Conservation (phyloP, 2,113 vertebrate species). For the Siniperca chuatsi region DNA sequence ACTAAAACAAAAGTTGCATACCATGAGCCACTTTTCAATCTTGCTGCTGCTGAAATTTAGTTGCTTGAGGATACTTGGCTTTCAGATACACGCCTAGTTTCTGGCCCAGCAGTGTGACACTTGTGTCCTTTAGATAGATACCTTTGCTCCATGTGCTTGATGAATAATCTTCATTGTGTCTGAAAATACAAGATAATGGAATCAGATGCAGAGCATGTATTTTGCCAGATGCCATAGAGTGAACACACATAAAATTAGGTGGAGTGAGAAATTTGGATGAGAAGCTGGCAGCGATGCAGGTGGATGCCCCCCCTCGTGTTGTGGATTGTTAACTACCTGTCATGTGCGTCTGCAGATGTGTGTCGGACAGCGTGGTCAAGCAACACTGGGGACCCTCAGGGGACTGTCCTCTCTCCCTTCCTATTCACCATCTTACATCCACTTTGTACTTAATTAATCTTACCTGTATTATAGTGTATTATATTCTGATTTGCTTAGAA, state of each 20-base stretch:
- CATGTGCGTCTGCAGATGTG: no score
- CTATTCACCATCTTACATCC: no score
- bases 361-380: no score
- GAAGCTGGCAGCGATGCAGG: no score
- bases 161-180: conserved; percentile 97
- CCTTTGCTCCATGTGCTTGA: conserved; percentile 95
- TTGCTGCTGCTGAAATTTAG: not conserved
- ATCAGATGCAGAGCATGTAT: not conserved
- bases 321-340: no score
- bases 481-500: no score
- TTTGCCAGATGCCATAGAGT: not conserved
- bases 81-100: not conserved
- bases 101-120: not conserved
- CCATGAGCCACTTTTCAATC: not conserved
- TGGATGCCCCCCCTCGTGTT: no score
- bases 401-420: no score
- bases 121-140: conserved; percentile 58
- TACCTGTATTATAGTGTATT: no score
- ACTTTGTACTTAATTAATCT: no score
- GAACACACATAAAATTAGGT: not conserved
- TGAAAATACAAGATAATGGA: conserved; percentile 76
- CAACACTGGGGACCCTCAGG: no score
- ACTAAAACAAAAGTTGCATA: not conserved
- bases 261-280: no score
- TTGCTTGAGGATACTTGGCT: not conserved